Evolutionary conservation across 2,797 vertebrate genomes (phyloP).

Genomic region (Peromyscus attwateri): DNA sequence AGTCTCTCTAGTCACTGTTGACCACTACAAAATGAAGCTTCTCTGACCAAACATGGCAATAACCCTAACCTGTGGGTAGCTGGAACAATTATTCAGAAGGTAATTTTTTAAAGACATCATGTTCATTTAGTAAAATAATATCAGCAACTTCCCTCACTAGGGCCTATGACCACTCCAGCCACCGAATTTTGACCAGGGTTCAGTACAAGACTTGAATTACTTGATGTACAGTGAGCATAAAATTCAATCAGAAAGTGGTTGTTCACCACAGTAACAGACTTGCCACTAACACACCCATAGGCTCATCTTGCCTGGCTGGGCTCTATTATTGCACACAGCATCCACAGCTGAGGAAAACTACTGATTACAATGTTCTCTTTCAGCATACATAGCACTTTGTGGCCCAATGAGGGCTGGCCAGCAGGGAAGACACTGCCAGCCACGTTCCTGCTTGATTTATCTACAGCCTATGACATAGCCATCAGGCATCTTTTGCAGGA

Average conservation of each 20-base stretch:
- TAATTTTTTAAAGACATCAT: too few species aligned
- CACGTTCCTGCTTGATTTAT: neutral
- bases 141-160: neutral
- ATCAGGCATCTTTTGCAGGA: too few species aligned
- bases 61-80: too few species aligned
- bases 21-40: neutral
- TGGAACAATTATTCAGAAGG: neutral
- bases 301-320: neutral
- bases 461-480: neutral
- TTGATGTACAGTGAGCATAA: neutral
- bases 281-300: neutral
- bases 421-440: too few species aligned
- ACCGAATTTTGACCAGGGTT: too few species aligned
- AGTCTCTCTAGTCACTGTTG: neutral
- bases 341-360: neutral
- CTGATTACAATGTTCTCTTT: neutral
- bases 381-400: neutral
- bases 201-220: neutral
- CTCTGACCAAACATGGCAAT: too few species aligned
- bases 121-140: neutral
- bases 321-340: neutral
- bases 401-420: neutral
- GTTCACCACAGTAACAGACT: neutral
- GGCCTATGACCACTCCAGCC: too few species aligned
- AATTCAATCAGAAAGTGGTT: neutral